Evolutionary conservation across 2,888 invertebrate species (phyloP).

Genomic region (Neria commutata): DNA sequence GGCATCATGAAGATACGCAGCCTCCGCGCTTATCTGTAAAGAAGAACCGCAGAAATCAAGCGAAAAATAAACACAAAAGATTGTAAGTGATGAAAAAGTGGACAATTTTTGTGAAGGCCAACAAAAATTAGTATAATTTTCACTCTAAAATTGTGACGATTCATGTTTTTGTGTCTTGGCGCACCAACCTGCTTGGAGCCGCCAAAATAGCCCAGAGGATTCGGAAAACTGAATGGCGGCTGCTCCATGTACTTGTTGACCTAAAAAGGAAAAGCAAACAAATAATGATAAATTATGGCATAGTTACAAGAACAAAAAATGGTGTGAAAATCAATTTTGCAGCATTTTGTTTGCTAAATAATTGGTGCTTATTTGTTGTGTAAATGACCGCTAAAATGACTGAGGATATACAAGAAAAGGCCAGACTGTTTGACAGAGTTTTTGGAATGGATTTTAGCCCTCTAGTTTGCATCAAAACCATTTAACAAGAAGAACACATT

Average conservation of each 20-base stretch:
- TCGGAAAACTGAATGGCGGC: conserved; percentile 87
- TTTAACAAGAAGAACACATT: too few species aligned
- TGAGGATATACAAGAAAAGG: too few species aligned
- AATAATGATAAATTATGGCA: background rate
- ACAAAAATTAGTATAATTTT: too few species aligned
- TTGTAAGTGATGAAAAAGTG: too few species aligned
- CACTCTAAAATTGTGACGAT: too few species aligned
- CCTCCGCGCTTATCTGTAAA: conserved; percentile 80
- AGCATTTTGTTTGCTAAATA: background rate
- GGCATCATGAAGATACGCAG: conserved; percentile 92
- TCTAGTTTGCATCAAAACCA: too few species aligned
- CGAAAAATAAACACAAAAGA: too few species aligned
- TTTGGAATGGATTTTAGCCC: too few species aligned
- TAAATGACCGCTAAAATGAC: background rate
- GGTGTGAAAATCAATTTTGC: background rate
- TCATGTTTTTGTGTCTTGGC: too few species aligned
- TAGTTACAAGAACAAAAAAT: background rate
- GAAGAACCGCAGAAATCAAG: background rate
- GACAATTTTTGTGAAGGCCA: too few species aligned
- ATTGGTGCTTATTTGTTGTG: background rate
- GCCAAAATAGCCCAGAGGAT: conserved; percentile 75
- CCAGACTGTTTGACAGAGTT: too few species aligned
- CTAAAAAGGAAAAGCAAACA: conserved; percentile 52
- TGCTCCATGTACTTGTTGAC: conserved; percentile 84
- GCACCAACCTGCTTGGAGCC: conserved; percentile 74